phyloP scores from a whole-genome alignment of 2,113 vertebrate species.

The Machaerirhynchus nigripectus region DNA sequence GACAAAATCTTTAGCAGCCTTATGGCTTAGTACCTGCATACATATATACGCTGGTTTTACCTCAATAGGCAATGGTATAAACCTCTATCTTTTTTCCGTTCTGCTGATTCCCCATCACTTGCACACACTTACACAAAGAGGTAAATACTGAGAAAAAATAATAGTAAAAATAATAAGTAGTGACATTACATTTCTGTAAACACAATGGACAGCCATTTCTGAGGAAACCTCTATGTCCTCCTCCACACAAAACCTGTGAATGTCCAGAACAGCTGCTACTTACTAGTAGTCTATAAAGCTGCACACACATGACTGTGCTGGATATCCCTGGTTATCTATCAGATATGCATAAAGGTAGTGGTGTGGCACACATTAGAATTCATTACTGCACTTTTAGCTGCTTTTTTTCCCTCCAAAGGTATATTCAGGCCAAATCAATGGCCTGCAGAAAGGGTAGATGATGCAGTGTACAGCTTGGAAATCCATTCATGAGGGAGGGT shows the following conservation, averaged over 20 bases:
- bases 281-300: neutral
- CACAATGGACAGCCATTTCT: neutral
- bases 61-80: neutral
- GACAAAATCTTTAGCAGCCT: neutral
- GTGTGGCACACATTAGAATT: neutral
- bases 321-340: neutral
- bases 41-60: neutral
- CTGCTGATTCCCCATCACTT: neutral
- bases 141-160: neutral
- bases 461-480: neutral
- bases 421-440: neutral
- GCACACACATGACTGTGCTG: neutral
- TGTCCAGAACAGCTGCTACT: neutral
- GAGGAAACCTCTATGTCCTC: neutral
- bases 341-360: constrained; percentile 4
- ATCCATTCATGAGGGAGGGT: neutral
- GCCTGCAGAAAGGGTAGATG: neutral
- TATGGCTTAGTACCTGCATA: neutral
- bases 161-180: neutral
- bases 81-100: neutral
- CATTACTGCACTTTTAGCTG: neutral
- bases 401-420: neutral
- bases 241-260: neutral
- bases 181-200: neutral
- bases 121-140: neutral